These are phyloP conservation scores for Cephus cinctus DNA, from an alignment of 1,140 invertebrate species.

Conservation along the genomic window DNA sequence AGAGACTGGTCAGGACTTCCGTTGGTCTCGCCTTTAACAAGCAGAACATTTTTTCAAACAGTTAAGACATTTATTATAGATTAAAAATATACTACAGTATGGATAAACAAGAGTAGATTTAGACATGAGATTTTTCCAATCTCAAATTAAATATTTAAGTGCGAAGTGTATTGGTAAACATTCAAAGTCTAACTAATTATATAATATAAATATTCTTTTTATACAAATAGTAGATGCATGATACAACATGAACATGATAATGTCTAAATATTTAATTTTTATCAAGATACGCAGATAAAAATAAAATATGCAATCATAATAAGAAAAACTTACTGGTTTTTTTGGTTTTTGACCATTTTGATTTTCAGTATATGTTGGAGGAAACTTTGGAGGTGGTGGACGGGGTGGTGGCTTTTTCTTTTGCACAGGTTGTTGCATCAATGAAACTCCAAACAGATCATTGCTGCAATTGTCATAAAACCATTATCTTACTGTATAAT, in stretches of 20 bases:
- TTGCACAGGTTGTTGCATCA: slow-evolving; percentile 29
- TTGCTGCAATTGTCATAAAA: no score
- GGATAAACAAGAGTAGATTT: not conserved
- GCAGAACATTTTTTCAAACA: not conserved
- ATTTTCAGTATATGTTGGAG: slow-evolving; percentile 26
- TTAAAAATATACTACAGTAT: not conserved
- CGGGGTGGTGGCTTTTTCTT: slow-evolving; percentile 54
- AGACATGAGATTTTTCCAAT: no score
- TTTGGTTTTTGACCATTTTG: slow-evolving; percentile 40
- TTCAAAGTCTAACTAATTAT: no score
- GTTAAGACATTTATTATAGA: no score
- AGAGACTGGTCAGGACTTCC: slow-evolving; percentile 44
- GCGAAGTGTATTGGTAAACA: no score
- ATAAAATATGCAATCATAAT: not conserved
- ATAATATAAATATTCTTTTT: no score
- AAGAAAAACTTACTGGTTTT: slow-evolving; percentile 38
- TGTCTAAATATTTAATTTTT: no score
- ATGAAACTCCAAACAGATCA: slow-evolving; percentile 35
- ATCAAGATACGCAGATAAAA: not conserved
- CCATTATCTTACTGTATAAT: no score
- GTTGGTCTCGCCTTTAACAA: slow-evolving; percentile 41
- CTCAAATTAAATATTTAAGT: no score
- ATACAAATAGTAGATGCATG: no score
- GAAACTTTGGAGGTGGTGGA: slow-evolving; percentile 52
- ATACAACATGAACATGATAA: no score